phyloP scores from a whole-genome alignment of 2,888 invertebrate genomes.

The Orthosia gothica region DNA sequence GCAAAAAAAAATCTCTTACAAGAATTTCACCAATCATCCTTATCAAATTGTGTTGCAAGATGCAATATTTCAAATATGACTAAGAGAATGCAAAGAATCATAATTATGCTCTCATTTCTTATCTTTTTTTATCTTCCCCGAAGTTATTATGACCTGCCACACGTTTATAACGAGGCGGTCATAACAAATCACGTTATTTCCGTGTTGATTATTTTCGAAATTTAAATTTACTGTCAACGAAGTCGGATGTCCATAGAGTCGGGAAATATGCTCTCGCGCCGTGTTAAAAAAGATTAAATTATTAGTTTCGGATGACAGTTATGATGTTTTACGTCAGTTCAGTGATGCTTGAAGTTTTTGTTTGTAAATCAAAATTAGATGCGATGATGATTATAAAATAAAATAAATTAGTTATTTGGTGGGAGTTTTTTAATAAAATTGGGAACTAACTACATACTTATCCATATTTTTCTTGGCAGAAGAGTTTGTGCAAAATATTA shows the following conservation, averaged over 20 bases:
- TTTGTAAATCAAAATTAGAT: slow-evolving; percentile 41
- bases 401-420: slow-evolving; percentile 12
- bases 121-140: slow-evolving; percentile 29
- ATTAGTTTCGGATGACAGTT: slow-evolving; percentile 60
- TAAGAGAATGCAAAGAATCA: slow-evolving; percentile 12
- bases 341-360: slow-evolving; percentile 43
- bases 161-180: slow-evolving; percentile 64
- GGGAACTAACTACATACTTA: no score
- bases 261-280: slow-evolving; percentile 41
- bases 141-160: slow-evolving; percentile 57
- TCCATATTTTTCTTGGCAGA: no score
- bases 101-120: slow-evolving; percentile 21
- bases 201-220: slow-evolving; percentile 65
- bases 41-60: neutral
- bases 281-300: slow-evolving; percentile 60
- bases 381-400: neutral
- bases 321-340: slow-evolving; percentile 46
- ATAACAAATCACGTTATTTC: slow-evolving; percentile 69
- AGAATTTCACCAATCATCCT: neutral
- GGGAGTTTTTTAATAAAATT: neutral
- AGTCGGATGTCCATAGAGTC: slow-evolving; percentile 46
- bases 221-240: slow-evolving; percentile 58
- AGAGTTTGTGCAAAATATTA: neutral
- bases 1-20: neutral
- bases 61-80: neutral